Evolutionary conservation across 2,113 vertebrate genomes (phyloP).

Genomic region (Opisthocomus hoazin): DNA sequence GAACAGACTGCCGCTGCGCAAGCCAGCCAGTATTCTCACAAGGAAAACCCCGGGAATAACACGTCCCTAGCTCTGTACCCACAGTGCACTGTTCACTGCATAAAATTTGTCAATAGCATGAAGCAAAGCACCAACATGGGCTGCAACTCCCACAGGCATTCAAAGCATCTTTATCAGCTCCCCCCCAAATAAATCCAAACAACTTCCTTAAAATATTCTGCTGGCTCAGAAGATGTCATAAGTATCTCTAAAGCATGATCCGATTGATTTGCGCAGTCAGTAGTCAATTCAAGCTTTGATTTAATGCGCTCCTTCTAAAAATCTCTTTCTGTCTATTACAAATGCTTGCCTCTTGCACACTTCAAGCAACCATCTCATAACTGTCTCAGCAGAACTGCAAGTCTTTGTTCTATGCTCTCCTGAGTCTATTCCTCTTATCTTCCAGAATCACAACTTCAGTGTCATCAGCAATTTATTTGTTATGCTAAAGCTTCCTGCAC

Average conservation of each 20-base stretch:
- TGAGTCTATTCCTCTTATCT: not conserved
- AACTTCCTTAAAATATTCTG: not conserved
- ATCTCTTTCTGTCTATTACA: not conserved
- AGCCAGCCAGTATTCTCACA: not conserved
- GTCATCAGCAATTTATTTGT: not conserved
- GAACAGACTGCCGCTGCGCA: not conserved
- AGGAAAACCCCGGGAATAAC: not conserved
- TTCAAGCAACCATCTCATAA: not conserved
- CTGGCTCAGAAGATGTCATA: not conserved
- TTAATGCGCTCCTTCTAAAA: not conserved
- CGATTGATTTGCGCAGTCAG: not conserved
- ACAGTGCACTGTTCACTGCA: not conserved
- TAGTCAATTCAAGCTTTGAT: not conserved
- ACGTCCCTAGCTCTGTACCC: not conserved
- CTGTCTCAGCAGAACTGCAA: not conserved
- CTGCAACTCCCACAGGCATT: not conserved
- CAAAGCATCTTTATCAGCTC: not conserved
- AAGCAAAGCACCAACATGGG: not conserved
- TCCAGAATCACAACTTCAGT: not conserved
- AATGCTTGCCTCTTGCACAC: not conserved
- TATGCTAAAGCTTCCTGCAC: not conserved
- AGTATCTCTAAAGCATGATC: not conserved
- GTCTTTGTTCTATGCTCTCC: not conserved
- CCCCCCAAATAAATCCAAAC: rapidly evolving
- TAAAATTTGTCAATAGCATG: not conserved